phyloP scores from a whole-genome alignment of 2,888 invertebrate species.

The Eupithecia centaureata region DNA sequence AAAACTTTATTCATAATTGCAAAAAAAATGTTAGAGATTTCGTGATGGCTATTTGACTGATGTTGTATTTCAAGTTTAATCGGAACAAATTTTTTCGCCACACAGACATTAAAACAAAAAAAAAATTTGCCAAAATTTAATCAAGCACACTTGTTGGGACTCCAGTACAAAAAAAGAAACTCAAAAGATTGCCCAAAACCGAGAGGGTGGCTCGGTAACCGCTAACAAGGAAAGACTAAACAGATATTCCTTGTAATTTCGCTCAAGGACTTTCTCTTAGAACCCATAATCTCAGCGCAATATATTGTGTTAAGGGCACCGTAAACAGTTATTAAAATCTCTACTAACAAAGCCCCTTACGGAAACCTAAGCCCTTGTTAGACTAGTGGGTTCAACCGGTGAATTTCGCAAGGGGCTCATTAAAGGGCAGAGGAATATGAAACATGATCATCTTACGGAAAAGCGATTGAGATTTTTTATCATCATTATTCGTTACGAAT shows the following conservation, averaged over 20 bases:
- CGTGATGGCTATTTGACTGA: no score
- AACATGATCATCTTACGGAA: background rate
- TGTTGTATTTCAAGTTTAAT: no score
- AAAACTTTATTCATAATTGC: no score
- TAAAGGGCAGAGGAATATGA: background rate
- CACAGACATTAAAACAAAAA: no score
- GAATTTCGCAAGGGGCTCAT: background rate
- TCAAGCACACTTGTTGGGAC: no score
- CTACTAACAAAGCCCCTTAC: background rate
- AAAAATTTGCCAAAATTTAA: background rate
- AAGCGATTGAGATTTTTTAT: background rate
- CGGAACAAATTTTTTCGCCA: no score
- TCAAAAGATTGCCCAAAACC: background rate
- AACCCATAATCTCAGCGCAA: background rate
- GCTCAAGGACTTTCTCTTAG: background rate
- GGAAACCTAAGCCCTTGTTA: slow-evolving; percentile 7
- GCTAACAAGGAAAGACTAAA: background rate
- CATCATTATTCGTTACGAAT: no score
- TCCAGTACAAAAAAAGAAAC: background rate
- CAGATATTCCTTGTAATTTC: background rate
- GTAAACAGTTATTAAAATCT: slow-evolving; percentile 6
- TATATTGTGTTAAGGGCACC: slow-evolving; percentile 3
- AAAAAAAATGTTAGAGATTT: no score
- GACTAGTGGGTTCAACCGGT: background rate
- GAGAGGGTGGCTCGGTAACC: background rate